Evolutionary conservation across 2,888 invertebrate species (phyloP), one percentile per base, ranked within the genome.

Genomic region (Microctonus aethiopoides): DNA sequence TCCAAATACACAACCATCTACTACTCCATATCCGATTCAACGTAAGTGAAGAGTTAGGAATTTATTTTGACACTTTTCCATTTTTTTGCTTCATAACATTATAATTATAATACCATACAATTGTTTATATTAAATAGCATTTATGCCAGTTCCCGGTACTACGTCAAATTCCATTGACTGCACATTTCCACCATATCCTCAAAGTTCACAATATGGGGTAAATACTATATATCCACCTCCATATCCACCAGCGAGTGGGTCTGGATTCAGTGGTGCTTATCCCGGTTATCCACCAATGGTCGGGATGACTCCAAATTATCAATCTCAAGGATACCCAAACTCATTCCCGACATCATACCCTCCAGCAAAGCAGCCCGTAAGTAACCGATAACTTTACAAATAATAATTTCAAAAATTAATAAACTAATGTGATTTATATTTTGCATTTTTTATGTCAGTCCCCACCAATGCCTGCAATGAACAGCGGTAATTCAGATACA

Each of bases 401-500:
- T n/a, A 26, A 22, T n/a, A 2, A 26, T 13, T 7, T 1, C 1
- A 20, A 5, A 11, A n/a, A 6, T 3, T 4, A 16, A 7, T 2
- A 20, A 46, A 46, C 7, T 46, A 6, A 46, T 13, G 9, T 1
- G 54, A 4, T 57, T 64, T 39, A 32, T 46, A 11, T 9, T 52
- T 32, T 29, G 11, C 46, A 46, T 10, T 29, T 59, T 51, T 61
- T 13, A 64, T 72, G 70, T 62, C 41, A 82, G 73, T 81, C 83
- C 13, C 79, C 84, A 39, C 79, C 82, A 52, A 73, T 76, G 71
- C 79, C 84, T n/a, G 86, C 87, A 65, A 87, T 89, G 79, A 85
- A 87, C 20, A 89, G 89, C 66, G 89, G 90, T 69, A 89, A 87
- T 36, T 86, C 89, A 20, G 94, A 95, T 22, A 96, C 96, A n/a